phyloP scores from a whole-genome alignment of 2,113 vertebrate genomes.

The Passer domesticus region DNA sequence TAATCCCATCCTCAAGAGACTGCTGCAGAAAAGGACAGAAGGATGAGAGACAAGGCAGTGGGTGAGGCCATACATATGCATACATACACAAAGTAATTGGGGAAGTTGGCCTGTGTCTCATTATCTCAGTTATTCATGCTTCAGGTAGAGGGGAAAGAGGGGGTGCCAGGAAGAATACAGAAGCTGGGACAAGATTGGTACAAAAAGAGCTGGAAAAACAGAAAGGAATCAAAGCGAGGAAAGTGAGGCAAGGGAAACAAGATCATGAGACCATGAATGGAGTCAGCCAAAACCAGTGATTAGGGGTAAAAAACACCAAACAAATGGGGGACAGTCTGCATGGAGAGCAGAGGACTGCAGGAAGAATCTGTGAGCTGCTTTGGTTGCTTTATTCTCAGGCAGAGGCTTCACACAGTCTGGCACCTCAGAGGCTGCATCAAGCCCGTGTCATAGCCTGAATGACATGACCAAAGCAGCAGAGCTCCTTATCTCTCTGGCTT shows the following conservation, averaged over 20 bases:
- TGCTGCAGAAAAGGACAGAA: background rate
- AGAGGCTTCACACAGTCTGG: background rate
- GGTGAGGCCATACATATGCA: background rate
- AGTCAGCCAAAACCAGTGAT: background rate
- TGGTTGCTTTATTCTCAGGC: background rate
- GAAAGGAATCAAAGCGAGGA: background rate
- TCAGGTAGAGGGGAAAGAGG: background rate
- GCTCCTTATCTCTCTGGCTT: background rate
- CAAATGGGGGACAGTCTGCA: background rate
- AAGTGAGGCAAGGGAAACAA: background rate
- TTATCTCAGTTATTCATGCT: conserved; percentile 5
- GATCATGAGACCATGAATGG: background rate
- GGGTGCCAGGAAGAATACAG: background rate
- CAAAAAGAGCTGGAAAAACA: background rate
- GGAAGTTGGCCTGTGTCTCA: background rate
- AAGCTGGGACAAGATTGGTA: background rate
- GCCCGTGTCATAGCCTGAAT: background rate
- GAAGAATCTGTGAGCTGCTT: background rate
- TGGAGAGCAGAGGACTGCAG: background rate
- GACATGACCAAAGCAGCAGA: background rate
- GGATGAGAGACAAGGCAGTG: background rate
- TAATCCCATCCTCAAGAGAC: conserved; percentile 19
- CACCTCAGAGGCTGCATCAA: background rate
- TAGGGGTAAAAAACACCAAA: background rate
- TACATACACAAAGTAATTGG: background rate